Conservation (phyloP, 2,113 vertebrate genomes). For the Cairina moschata region DNA sequence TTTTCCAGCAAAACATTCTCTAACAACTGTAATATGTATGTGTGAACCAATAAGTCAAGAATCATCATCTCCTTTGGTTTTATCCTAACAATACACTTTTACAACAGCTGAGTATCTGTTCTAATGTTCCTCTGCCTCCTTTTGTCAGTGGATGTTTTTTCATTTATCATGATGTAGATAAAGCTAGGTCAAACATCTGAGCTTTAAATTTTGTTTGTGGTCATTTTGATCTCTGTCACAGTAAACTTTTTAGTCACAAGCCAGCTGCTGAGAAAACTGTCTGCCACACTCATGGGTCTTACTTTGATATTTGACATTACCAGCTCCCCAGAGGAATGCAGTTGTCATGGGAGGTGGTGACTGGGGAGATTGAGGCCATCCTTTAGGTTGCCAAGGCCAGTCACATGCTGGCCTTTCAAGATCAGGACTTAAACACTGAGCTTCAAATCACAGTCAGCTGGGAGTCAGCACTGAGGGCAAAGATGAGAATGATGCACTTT, state of each 20-base stretch:
- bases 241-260: not conserved
- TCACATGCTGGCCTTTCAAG: not conserved
- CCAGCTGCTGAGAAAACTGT: constrained; percentile 13
- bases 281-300: not conserved
- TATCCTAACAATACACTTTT: not conserved
- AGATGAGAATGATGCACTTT: not conserved
- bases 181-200: not conserved
- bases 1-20: not conserved
- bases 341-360: not conserved
- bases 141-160: not conserved
- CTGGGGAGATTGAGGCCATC: not conserved
- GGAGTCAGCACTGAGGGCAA: not conserved
- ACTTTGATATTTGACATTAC: constrained; percentile 28
- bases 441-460: not conserved
- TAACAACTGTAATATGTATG: not conserved
- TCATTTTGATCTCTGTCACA: not conserved
- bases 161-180: not conserved
- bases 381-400: not conserved
- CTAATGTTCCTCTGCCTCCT: not conserved
- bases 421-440: not conserved
- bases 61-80: not conserved
- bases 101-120: not conserved
- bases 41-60: not conserved
- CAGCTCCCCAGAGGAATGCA: not conserved
- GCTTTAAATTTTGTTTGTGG: not conserved